These are phyloP conservation scores for Lonchura striata DNA, from an alignment of 2,113 vertebrate genomes.

Conservation along the genomic window DNA sequence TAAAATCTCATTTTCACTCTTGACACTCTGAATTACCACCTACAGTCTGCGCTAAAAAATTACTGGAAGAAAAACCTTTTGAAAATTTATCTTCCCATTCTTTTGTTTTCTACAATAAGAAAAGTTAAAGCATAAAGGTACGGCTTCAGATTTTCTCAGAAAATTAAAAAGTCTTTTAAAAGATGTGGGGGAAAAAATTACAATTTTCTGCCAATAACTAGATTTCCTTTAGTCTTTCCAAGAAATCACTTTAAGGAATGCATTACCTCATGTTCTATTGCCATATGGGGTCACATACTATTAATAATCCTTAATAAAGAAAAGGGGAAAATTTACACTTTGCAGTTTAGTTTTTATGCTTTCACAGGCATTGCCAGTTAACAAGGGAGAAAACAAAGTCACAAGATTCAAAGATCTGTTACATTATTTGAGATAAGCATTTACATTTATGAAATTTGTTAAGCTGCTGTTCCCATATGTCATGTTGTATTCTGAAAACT, in stretches of 20 bases:
- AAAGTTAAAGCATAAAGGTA: not conserved
- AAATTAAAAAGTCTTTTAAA: not conserved
- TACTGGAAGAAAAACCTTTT: not conserved
- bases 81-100: not conserved
- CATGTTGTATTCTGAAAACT: not conserved
- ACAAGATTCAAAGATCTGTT: not conserved
- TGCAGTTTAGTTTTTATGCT: not conserved
- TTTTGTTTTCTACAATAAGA: not conserved
- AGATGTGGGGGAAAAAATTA: accelerated
- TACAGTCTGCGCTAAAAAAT: not conserved
- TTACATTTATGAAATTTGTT: not conserved
- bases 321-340: not conserved
- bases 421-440: not conserved
- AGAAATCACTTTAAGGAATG: not conserved
- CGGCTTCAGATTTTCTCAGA: not conserved
- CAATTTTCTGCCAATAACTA: not conserved
- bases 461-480: not conserved
- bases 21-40: not conserved
- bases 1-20: not conserved
- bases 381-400: not conserved
- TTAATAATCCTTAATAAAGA: not conserved
- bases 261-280: not conserved
- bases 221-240: not conserved
- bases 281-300: not conserved
- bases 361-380: not conserved